Base-by-base conservation (phyloP, 2,888 invertebrate genomes). In the Andrena camellia region DNA sequence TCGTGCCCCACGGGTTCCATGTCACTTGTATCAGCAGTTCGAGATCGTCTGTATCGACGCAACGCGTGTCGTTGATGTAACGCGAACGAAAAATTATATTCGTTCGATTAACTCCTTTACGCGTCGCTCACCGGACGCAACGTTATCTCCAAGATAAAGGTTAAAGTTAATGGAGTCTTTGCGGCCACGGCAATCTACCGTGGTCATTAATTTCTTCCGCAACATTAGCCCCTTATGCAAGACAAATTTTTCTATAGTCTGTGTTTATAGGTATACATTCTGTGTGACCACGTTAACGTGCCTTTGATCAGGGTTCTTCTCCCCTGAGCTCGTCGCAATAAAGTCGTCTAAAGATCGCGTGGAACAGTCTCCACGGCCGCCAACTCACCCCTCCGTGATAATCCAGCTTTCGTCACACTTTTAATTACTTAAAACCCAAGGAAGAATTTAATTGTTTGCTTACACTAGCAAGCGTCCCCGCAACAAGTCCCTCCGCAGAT, bases 151-250 rank as follows among this genome's bases (percentile, higher is more conserved):
- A 33, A 64, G 81, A 69, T 77, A 73, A 81, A 86, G 71, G 86
- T 86, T 64, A 81, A 81, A 77, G 81, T 86, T 80, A 83, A 81
- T 71, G 69, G 67, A 60, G 73, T 75, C 75, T 78, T 79, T 85
- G 75, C 73, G 70, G 86, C 80, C 80, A 76, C 76, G 73, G 62
- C 64, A 33, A 83, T 67, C 80, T 80, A 74, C 67, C 72, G 78
- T 83, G 85, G 78, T 75, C 80, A 74, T 85, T 83, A 85, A 80
- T 86, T 86, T 73, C 77, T 85, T 86, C 78, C 83, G 68, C 75
- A 83, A 76, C 83, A 78, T 86, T 86, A 63, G 68, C 54, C 75
- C 67, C 74, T 73, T 86, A 50, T 54, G 77, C 59, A 63, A 35
- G 78, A 62, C 75, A 77, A 66, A 84, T 81, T 84, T 86, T 74